Evolutionary conservation across 2,113 vertebrate genomes (phyloP).

Genomic region (Circaetus gallicus): DNA sequence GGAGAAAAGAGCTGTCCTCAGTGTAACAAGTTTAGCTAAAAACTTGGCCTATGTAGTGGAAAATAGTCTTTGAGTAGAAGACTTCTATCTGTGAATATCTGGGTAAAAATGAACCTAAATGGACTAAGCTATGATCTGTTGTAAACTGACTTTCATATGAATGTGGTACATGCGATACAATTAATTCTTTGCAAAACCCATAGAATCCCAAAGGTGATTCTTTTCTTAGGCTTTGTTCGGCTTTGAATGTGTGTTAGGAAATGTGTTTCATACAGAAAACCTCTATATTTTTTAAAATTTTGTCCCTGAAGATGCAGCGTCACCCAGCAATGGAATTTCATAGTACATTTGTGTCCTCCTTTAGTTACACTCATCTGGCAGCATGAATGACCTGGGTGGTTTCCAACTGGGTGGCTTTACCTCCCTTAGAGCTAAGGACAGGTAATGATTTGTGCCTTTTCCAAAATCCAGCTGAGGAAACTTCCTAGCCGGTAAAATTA

Average conservation of each 20-base stretch:
- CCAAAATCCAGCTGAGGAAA: background rate
- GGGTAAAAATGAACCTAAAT: background rate
- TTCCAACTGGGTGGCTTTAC: background rate
- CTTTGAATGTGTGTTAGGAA: background rate
- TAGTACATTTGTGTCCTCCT: background rate
- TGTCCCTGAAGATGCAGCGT: background rate
- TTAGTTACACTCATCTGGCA: background rate
- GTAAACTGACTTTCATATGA: background rate
- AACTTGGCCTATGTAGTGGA: background rate
- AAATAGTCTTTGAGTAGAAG: background rate
- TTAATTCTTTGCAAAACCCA: background rate
- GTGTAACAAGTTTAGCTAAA: background rate
- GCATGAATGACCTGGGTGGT: background rate
- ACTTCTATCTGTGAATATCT: background rate
- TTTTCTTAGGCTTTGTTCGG: background rate
- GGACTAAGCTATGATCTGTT: background rate
- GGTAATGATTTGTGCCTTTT: background rate
- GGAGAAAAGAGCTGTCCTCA: background rate
- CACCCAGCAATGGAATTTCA: background rate
- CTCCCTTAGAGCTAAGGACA: background rate
- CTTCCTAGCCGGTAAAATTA: constrained; percentile 2
- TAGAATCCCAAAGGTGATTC: background rate
- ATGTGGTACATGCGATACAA: background rate
- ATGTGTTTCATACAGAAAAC: background rate
- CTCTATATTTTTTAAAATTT: background rate